Base-by-base conservation (phyloP, 2,888 invertebrate genomes). In the Metallyticus violacea region DNA sequence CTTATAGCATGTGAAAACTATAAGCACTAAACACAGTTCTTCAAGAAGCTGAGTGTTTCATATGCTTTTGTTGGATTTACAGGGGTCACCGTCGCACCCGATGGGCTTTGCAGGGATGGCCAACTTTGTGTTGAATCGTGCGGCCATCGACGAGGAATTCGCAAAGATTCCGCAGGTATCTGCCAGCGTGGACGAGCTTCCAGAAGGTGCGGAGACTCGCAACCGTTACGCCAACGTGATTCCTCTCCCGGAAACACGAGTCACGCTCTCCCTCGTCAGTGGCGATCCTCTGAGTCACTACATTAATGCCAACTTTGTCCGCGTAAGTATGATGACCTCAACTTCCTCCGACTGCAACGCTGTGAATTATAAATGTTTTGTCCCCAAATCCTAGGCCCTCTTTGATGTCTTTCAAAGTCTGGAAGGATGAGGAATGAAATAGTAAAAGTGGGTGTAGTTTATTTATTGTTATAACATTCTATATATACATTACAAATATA, bases 161-260 rank as follows among this genome's bases (percentile, higher is more conserved):
- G 92, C 95, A 0, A 95, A 95, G 90, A 96, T 97, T 88, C 97
- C 97, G 0, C 95, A 96, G 88, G 95, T 97, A 77, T 94, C 95
- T 1, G 96, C 96, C 0, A 93, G 95, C 29, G 95, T 96, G 26
- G 97, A 96, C 89, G 97, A 97, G 90, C 94, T 98, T 84, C 97
- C 97, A 0, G 93, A 94, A 0, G 98, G 98, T 0, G 97, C 97
- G 88, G 98, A 98, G 90, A 95, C 96, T 88, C 98, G 98, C 92
- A 98, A 99, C 92, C 93, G 97, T 92, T 99, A 97, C 92, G 97
- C 98, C 87, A 98, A 99, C 92, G 97, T 98, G n/a, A 96, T 98
- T 89, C 98, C 98, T 85, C 94, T 97, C 89, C 97, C 98, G 40
- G 97, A 98, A 92, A 97, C 97, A 40, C 94, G 98, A 90, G 98